Base-by-base conservation (phyloP, 2,888 invertebrate genomes). In the Amorpha juglandis region DNA sequence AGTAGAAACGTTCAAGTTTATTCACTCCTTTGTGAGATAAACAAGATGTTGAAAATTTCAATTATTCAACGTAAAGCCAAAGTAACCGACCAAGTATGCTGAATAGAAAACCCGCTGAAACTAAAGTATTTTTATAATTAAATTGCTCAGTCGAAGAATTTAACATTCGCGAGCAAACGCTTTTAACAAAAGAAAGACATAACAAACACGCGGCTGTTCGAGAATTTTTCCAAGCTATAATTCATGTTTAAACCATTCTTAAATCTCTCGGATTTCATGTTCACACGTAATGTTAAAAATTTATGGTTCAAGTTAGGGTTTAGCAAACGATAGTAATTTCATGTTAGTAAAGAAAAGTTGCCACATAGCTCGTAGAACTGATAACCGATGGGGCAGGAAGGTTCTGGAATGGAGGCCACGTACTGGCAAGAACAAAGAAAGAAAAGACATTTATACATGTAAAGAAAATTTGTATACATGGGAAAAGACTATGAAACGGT, bases 221-320 rank as follows among this genome's bases (percentile, higher is more conserved):
- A 53, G 68, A 68, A 72, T 71, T 69, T 63, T 66, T 63, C 67
- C 38, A 55, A 68, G 72, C 69, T 69, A 74, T 75, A 76, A 75
- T 68, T 79, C 72, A 78, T 77, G 67, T 75, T 74, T 70, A 73
- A 76, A 74, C 73, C 71, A 75, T 74, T 74, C 70, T 74, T 76
- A 75, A 68, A 74, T 70, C 77, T 78, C 72, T 67, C 66, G 68
- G 72, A 72, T 69, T 72, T 73, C 71, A 75, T 75, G 68, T 72
- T 71, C 71, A 68, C 73, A 69, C 68, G 75, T 76, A 3, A 75
- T 45, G 27, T 45, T 21, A 76, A 75, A 75, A 78, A 84, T 83
- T 83, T 86, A 82, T 80, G 76, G 71, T 72, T 71, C 65, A 78
- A 82, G 76, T 83, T 79, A 67, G 71, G 70, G 72, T 75, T 74